Evolutionary conservation across 2,888 invertebrate genomes (phyloP), one percentile per base, ranked within the genome.

Genomic region (Apodemia duryi): DNA sequence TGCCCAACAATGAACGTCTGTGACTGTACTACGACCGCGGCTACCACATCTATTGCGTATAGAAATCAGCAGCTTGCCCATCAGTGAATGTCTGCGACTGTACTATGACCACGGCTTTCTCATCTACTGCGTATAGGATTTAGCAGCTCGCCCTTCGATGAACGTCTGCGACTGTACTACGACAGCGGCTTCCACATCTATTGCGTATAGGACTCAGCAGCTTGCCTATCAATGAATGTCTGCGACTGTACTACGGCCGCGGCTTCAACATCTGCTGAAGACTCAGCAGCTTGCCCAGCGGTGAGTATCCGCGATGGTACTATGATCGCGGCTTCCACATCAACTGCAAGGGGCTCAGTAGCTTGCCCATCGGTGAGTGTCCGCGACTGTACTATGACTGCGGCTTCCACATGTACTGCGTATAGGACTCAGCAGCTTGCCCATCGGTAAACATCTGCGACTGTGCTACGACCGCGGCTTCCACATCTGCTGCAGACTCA

Each of bases 131-230:
- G 21, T 21, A 21, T 21, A 21, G 21, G 21, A 21, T 21, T 21
- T 21, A 21, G 21, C 21, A 21, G 21, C 21, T 21, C 21, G 21
- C 21, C 21, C 21, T 21, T 94, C 71, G 98, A 98, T 94, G 70
- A 77, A 84, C 77, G 9, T 35, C 10, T 87, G 96, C 98, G 65
- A 97, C 21, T 21, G 0, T 21, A 21, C 21, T 21, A 21, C 89
- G 98, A 98, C 90, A 93, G 98, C 80, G 98, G 98, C 86, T 98
- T 96, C 89, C 98, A 98, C 83, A 96, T 97, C 71, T 97, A 96
- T 90, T 98, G 98, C 88, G 96, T 29, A 28, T 98, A 65, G 97
- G 97, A 6, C 86, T 43, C 38, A 32, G 6, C 21, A 28, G 32
- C 51, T 11, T 13, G 10, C 6, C 9, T 11, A 35, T n/a, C 41